phyloP scores from a whole-genome alignment of 1,140 invertebrate species.

The Eriosoma lanigerum region DNA sequence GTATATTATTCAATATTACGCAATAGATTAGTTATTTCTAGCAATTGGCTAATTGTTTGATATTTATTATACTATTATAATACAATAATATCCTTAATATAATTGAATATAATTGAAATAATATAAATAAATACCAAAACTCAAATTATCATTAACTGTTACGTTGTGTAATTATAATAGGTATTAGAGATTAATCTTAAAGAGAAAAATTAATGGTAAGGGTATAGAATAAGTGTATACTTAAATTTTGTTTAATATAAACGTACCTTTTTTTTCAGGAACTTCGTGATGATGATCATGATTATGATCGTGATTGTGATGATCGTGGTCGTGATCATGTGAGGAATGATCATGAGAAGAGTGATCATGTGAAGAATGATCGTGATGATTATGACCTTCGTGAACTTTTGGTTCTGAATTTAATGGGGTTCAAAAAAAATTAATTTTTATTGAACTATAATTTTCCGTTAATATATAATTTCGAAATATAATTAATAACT shows the following conservation, averaged over 20 bases:
- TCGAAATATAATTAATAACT: conserved; percentile 52
- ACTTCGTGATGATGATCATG: conserved; percentile 30
- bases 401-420: conserved; percentile 58
- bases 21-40: too few species aligned
- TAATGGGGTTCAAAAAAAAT: conserved; percentile 59
- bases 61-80: too few species aligned
- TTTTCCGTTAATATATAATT: not conserved
- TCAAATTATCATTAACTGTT: too few species aligned
- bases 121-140: too few species aligned
- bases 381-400: conserved; percentile 56
- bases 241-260: not conserved
- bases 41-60: too few species aligned
- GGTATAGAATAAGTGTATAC: too few species aligned
- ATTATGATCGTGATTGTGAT: conserved; percentile 35
- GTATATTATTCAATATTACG: too few species aligned
- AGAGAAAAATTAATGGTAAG: too few species aligned
- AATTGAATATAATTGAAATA: too few species aligned
- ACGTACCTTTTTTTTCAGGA: conserved; percentile 35
- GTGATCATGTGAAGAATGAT: conserved; percentile 42
- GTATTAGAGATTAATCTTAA: too few species aligned
- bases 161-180: too few species aligned
- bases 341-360: conserved; percentile 54
- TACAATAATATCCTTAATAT: too few species aligned
- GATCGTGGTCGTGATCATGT: conserved; percentile 14
- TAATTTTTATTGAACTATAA: conserved; percentile 3